phyloP scores from a whole-genome alignment of 2,888 invertebrate genomes.

The Ichneumoninae sp. region DNA sequence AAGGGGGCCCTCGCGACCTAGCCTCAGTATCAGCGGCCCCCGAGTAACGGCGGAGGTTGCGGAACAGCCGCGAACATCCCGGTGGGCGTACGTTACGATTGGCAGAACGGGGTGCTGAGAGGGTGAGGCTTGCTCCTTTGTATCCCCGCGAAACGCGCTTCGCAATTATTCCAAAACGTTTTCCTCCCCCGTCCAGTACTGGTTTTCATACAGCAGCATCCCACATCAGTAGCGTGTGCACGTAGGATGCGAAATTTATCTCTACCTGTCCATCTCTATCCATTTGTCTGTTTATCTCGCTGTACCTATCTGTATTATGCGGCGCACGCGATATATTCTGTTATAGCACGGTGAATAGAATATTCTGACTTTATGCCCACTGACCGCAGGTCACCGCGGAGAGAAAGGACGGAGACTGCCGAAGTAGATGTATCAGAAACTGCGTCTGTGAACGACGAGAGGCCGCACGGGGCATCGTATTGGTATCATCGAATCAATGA shows the following conservation, averaged over 20 bases:
- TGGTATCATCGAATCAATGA: background rate
- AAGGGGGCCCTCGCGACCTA: conserved; percentile 70
- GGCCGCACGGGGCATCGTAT: background rate
- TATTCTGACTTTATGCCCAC: conserved; percentile 21
- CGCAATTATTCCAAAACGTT: conserved; percentile 75
- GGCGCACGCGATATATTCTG: conserved; percentile 32
- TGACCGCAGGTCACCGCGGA: background rate
- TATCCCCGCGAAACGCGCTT: conserved; percentile 62
- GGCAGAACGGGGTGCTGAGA: conserved; percentile 47
- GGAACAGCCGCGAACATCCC: conserved; percentile 52
- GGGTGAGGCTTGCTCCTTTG: conserved; percentile 58
- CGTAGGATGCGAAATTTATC: conserved; percentile 57
- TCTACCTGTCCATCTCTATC: conserved; percentile 51
- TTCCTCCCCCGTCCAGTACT: conserved; percentile 43
- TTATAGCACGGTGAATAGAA: conserved; percentile 27
- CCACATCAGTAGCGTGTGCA: conserved; percentile 31
- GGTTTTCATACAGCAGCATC: conserved; percentile 33
- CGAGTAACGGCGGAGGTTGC: conserved; percentile 60
- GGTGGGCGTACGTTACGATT: conserved; percentile 64
- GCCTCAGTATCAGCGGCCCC: conserved; percentile 44
- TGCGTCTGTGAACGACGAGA: background rate
- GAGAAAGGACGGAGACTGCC: conserved; percentile 8
- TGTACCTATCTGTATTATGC: conserved; percentile 27
- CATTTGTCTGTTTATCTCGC: conserved; percentile 56
- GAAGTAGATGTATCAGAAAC: background rate